Percentiles rank a stretch among this genome's conserved stretches.
Conservation (phyloP, 2,797 vertebrate genomes). For the Epinephelus coioides region DNA sequence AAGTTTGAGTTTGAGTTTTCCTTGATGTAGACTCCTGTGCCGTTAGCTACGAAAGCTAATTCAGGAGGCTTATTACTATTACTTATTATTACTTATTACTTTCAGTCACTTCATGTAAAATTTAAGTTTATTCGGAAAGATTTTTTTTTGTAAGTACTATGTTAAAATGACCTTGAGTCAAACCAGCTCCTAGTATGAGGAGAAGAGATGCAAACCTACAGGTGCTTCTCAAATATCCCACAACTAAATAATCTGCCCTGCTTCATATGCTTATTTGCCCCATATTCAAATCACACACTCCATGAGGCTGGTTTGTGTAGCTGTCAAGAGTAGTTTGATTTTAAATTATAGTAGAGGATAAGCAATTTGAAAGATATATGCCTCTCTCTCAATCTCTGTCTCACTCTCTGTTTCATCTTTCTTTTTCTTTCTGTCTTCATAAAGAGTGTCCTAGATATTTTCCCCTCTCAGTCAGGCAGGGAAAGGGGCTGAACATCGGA, state of each 20-base stretch:
- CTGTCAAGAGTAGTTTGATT: not conserved
- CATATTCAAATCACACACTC: not conserved
- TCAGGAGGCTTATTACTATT: no score
- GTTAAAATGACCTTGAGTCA: not conserved
- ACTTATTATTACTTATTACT: no score
- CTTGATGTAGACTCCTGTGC: not conserved
- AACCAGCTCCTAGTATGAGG: not conserved
- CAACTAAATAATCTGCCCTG: not conserved
- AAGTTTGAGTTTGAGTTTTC: no score
- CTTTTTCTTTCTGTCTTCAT: slow-evolving; percentile 30
- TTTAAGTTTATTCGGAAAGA: not conserved
- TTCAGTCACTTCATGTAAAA: not conserved
- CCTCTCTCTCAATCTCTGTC: slow-evolving; percentile 21
- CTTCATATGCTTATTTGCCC: not conserved
- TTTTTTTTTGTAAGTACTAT: not conserved
- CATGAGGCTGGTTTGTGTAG: not conserved
- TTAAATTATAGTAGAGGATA: not conserved
- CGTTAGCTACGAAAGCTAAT: not conserved
- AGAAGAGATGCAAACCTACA: not conserved
- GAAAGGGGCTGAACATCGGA: slow-evolving; percentile 44
- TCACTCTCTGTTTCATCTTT: slow-evolving; percentile 23
- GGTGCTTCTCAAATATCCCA: not conserved
- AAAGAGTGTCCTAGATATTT: slow-evolving; percentile 54
- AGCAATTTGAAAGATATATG: slow-evolving; percentile 29
- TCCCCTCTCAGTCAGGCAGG: slow-evolving; percentile 13